A percentile compares a stretch with the other conserved stretches of the same genome.
Evolutionary conservation across 35 echinoderm and acorn worm genomes (phyloP).

Genomic region (Holothuria glaberrima): DNA sequence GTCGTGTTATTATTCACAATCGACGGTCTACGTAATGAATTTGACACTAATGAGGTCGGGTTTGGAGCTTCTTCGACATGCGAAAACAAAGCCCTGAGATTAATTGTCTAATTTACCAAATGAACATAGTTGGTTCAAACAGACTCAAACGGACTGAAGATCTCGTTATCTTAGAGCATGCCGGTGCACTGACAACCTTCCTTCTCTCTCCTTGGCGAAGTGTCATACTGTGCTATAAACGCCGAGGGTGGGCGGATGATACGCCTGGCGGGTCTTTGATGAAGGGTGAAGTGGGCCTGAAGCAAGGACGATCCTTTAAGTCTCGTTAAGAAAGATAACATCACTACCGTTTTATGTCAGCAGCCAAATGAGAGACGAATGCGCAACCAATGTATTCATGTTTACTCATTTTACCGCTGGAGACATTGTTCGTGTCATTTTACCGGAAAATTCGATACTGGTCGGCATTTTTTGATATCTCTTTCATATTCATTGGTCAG

Average conservation of each 20-base stretch:
- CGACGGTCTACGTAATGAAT: slow-evolving; percentile 44
- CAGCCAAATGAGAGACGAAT: too few species aligned
- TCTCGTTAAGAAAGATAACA: slow-evolving; percentile 23
- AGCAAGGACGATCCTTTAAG: slow-evolving; percentile 5
- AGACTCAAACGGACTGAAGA: neutral
- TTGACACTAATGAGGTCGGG: slow-evolving; percentile 54
- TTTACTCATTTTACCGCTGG: too few species aligned
- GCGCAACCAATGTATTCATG: too few species aligned
- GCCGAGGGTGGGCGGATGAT: slow-evolving; percentile 18
- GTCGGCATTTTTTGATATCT: too few species aligned
- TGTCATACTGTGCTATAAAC: neutral
- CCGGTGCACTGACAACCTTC: slow-evolving; percentile 8
- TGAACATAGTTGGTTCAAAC: slow-evolving; percentile 36
- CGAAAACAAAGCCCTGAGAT: slow-evolving; percentile 43
- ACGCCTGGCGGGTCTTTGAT: slow-evolving; percentile 32
- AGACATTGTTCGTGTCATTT: too few species aligned
- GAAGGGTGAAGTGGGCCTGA: neutral
- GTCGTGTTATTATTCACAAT: slow-evolving; percentile 46
- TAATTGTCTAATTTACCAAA: slow-evolving; percentile 54
- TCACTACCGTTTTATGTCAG: neutral
- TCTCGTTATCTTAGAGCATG: slow-evolving; percentile 8
- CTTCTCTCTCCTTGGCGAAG: neutral
- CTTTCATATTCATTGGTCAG: too few species aligned
- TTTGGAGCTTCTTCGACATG: slow-evolving; percentile 23
- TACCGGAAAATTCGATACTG: too few species aligned